Percentiles rank a stretch among this genome's conserved stretches.
These are phyloP conservation scores for Tapera naevia DNA, from an alignment of 2,797 vertebrate species.

Conservation along the genomic window DNA sequence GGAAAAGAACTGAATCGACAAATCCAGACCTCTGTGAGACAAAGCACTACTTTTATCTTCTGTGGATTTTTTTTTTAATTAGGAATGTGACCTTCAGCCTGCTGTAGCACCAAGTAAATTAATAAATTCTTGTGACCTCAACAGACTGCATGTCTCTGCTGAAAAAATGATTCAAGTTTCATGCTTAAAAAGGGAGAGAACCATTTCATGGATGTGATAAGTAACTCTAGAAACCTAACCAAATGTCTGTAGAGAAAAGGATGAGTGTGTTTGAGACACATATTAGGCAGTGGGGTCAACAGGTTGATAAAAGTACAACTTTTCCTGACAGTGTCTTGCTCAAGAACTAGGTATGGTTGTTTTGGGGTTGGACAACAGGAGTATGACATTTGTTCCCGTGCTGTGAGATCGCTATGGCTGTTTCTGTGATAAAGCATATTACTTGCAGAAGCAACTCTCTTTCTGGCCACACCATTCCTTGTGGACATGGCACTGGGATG, in stretches of 20 bases:
- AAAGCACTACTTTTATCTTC: background rate
- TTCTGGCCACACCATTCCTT: background rate
- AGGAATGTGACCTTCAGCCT: background rate
- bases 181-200: background rate
- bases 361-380: background rate
- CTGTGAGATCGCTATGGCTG: background rate
- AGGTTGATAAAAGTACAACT: background rate
- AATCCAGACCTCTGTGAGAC: background rate
- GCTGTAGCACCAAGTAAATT: background rate
- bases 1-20: background rate
- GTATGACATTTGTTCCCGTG: accelerated
- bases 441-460: background rate
- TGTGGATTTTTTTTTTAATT: background rate
- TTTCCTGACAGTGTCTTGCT: background rate
- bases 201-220: background rate
- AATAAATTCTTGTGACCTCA: background rate
- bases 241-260: background rate
- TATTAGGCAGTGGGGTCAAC: background rate
- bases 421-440: background rate
- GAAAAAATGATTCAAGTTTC: background rate
- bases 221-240: background rate
- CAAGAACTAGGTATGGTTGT: background rate
- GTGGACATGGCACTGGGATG: accelerated
- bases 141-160: background rate
- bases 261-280: background rate